Evolutionary conservation across 2,888 invertebrate genomes (phyloP).

Genomic region (Polydrusus cervinus): DNA sequence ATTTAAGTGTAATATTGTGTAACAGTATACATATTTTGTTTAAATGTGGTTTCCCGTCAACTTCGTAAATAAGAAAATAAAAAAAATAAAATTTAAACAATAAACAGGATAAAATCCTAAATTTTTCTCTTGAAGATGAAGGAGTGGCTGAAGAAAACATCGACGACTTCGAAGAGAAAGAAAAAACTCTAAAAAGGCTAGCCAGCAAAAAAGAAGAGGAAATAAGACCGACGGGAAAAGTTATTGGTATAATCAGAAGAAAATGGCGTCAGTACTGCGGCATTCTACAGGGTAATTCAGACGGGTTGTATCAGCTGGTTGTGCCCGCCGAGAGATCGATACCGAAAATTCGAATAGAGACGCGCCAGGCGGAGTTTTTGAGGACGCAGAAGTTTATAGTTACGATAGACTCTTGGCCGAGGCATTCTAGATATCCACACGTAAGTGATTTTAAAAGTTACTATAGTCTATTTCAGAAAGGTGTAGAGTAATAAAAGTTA

Average conservation of each 20-base stretch:
- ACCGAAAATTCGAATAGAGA: constrained; percentile 96
- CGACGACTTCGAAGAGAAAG: constrained; percentile 80
- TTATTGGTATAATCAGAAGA: constrained; percentile 96
- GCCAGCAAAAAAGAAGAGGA: constrained; percentile 57
- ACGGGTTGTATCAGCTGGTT: constrained; percentile 87
- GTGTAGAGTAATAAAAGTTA: too few species aligned
- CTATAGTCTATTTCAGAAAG: too few species aligned
- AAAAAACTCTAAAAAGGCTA: constrained; percentile 60
- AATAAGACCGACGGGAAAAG: constrained; percentile 79
- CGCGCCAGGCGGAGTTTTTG: constrained; percentile 88
- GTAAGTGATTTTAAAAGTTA: constrained; percentile 66
- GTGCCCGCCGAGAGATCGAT: constrained; percentile 95
- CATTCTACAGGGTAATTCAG: constrained; percentile 86
- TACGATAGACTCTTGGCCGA: constrained; percentile 97
- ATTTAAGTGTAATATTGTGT: too few species aligned
- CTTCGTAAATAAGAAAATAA: too few species aligned
- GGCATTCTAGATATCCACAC: constrained; percentile 92
- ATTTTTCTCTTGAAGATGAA: constrained; percentile 33
- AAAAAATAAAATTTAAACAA: constrained; percentile 62
- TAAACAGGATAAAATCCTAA: constrained; percentile 61
- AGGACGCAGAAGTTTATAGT: constrained; percentile 93
- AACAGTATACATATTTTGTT: too few species aligned
- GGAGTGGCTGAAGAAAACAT: constrained; percentile 74
- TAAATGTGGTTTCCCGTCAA: too few species aligned
- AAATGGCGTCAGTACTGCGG: constrained; percentile 99